Percentiles rank a stretch among this genome's conserved stretches.
phyloP scores from a whole-genome alignment of 1,140 invertebrate genomes.

The Hyposmocoma kahamanoa region DNA sequence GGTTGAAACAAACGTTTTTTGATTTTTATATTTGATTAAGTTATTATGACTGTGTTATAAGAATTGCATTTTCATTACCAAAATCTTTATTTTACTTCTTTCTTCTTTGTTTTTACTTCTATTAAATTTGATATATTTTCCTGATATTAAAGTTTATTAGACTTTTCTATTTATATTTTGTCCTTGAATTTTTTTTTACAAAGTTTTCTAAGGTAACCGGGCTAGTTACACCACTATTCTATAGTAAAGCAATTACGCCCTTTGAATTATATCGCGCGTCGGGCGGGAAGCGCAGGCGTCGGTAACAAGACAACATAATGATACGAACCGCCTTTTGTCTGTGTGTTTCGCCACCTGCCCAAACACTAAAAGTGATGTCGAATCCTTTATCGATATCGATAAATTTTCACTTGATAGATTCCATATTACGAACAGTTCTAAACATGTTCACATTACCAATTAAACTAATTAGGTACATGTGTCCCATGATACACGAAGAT shows the following conservation, averaged over 20 bases:
- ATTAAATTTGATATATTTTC: too few species aligned
- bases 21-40: not conserved
- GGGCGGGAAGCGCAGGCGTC: conserved; percentile 51
- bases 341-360: conserved; percentile 69
- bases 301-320: conserved; percentile 71
- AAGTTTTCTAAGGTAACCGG: too few species aligned
- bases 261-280: conserved; percentile 53
- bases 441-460: too few species aligned
- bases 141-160: too few species aligned
- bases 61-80: too few species aligned
- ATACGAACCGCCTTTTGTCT: conserved; percentile 62
- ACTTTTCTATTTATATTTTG: too few species aligned
- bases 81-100: not conserved
- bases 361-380: conserved; percentile 44
- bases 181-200: too few species aligned
- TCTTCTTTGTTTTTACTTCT: not conserved
- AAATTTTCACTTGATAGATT: not conserved
- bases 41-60: not conserved
- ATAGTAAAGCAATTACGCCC: conserved; percentile 53
- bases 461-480: too few species aligned
- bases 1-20: not conserved
- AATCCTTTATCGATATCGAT: conserved; percentile 20
- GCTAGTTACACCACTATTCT: too few species aligned
- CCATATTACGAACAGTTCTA: too few species aligned
- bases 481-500: too few species aligned